Evolutionary conservation across 2,113 vertebrate genomes (phyloP), one percentile per base, ranked within the genome.

Genomic region (Chauna torquata): DNA sequence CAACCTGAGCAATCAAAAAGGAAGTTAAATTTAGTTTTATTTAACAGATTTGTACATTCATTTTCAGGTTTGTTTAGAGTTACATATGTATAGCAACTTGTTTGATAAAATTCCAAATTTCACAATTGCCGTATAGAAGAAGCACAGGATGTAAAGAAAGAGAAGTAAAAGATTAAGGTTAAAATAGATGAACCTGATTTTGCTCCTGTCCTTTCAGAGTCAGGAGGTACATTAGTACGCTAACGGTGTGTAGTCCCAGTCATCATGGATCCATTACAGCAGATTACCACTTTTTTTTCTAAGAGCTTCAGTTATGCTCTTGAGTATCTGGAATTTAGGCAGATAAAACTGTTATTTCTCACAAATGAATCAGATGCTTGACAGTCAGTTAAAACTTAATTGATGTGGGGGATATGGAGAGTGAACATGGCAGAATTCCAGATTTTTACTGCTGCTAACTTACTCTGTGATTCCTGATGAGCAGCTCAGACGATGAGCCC

Each of bases 341-440:
- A 86, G 91, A 95, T 94, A 83, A 93, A 97, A 90, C 86, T 59
- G 72, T 87, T 92, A 93, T 93, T 97, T 95, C 94, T 98, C 72
- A 88, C 93, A 93, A 96, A 96, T 90, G 87, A 96, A 94, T 90
- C 92, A 92, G 94, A 96, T 95, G 79, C 87, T 57, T 97, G 92
- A 98, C 93, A 97, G 93, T 97, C 88, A 94, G 93, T 97, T 98
- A 96, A 78, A 96, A 97, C 95, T 96, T 98, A 96, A 97, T 97
- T 97, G 97, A 55, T 94, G 92, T 93, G 93, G 25, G 44, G 70
- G 84, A 76, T 96, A 85, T 58, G 84, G 62, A 97, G 91, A 92
- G 75, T 52, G 80, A 97, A 89, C 36, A 18, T 92, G 91, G 68
- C 96, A 94, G 78, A 72, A 92, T 94, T 97, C 97, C 93, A 96